A percentile compares a stretch with the other conserved stretches of the same genome.
Evolutionary conservation across 1,140 invertebrate genomes (phyloP).

Genomic region (Brachionus asplanchnoidis): DNA sequence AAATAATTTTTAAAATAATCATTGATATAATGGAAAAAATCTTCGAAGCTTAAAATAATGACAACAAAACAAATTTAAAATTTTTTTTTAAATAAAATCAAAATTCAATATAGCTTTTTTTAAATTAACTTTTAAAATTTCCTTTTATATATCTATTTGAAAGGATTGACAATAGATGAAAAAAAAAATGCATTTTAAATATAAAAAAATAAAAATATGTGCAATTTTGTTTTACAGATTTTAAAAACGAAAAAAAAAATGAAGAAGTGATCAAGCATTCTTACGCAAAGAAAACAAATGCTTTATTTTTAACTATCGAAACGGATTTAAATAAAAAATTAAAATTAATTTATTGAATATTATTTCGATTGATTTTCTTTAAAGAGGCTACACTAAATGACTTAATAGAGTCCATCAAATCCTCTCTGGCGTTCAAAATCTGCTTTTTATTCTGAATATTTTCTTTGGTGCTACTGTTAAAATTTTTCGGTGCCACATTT

Average conservation of each 20-base stretch:
- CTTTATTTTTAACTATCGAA: not conserved
- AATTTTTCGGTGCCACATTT: conserved; percentile 34
- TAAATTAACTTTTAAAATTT: not conserved
- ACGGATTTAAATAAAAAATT: not conserved
- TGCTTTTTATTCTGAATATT: conserved; percentile 9
- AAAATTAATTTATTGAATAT: not conserved
- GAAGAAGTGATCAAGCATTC: not conserved
- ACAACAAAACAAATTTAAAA: not conserved
- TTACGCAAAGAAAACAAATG: not conserved
- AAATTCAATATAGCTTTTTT: not conserved
- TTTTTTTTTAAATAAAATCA: not conserved
- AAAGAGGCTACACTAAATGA: conserved; percentile 1
- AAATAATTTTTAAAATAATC: not conserved
- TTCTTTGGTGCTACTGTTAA: not conserved
- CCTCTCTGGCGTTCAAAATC: conserved; percentile 12
- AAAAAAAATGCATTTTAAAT: not conserved
- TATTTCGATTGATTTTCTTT: not conserved
- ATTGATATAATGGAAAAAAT: not conserved
- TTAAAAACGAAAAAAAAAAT: not conserved
- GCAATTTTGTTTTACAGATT: not conserved
- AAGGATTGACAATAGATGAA: not conserved
- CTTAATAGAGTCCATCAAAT: conserved; percentile 32
- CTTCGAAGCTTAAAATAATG: not conserved
- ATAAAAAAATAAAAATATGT: conserved; percentile 22
- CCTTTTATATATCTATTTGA: not conserved